A percentile compares a stretch with the other conserved stretches of the same genome.
phyloP scores from a whole-genome alignment of 2,888 invertebrate genomes.

The Meta bourneti region DNA sequence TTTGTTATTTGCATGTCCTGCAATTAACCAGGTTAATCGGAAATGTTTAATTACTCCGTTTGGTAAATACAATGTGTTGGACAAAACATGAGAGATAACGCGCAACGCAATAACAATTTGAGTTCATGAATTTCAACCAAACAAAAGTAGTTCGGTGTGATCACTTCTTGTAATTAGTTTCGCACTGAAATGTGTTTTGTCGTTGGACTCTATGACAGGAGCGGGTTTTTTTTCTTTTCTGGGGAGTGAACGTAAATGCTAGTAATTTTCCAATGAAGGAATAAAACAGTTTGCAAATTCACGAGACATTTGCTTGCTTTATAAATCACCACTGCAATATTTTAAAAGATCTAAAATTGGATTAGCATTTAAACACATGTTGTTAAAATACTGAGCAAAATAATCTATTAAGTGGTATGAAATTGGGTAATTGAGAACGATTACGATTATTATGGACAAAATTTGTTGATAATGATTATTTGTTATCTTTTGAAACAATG shows the following conservation, averaged over 20 bases:
- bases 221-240: neutral
- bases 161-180: conserved; percentile 38
- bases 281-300: conserved; percentile 8
- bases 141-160: conserved; percentile 17
- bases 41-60: conserved; percentile 58
- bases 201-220: conserved; percentile 12
- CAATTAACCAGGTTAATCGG: conserved; percentile 69
- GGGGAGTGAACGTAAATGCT: conserved; percentile 11
- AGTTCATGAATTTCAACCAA: conserved; percentile 39
- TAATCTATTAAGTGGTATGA: no score
- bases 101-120: conserved; percentile 27
- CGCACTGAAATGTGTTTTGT: neutral
- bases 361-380: neutral
- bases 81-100: conserved; percentile 49
- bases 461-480: no score
- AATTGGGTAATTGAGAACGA: no score
- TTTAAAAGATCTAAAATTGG: neutral
- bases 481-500: no score
- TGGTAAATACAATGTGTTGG: conserved; percentile 26
- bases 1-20: conserved; percentile 48
- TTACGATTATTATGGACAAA: no score
- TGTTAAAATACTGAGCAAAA: no score
- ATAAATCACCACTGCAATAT: neutral
- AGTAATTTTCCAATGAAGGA: conserved; percentile 9
- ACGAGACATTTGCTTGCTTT: neutral